phyloP scores from a whole-genome alignment of 2,888 invertebrate species.

The Polydrusus cervinus region DNA sequence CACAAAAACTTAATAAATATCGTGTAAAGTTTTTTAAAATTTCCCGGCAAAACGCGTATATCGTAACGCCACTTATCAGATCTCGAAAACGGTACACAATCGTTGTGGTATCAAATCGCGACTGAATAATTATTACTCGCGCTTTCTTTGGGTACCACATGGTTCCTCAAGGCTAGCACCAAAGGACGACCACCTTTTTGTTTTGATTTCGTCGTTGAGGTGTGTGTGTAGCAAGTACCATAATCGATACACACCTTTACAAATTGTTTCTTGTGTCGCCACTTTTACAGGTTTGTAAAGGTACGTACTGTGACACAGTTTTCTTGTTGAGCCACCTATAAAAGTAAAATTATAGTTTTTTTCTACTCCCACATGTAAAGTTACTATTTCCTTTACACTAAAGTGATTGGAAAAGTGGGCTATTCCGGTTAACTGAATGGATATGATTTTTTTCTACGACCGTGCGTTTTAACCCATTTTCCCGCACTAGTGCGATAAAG shows the following conservation, averaged over 20 bases:
- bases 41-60: slow-evolving; percentile 20
- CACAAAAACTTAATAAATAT: not conserved
- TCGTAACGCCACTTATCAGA: slow-evolving; percentile 20
- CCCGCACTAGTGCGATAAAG: no score
- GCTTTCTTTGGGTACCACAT: slow-evolving; percentile 48
- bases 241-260: not conserved
- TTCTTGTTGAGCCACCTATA: not conserved
- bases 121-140: slow-evolving; percentile 39
- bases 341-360: no score
- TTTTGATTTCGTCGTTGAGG: slow-evolving; percentile 35
- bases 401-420: no score
- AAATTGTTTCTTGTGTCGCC: slow-evolving; percentile 10
- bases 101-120: slow-evolving; percentile 30
- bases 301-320: slow-evolving; percentile 1
- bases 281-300: not conserved
- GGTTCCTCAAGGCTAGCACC: slow-evolving; percentile 44
- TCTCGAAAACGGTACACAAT: slow-evolving; percentile 29
- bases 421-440: no score
- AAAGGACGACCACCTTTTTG: slow-evolving; percentile 53
- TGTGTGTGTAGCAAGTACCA: slow-evolving; percentile 44
- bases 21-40: not conserved
- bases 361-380: no score
- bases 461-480: no score
- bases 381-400: no score
- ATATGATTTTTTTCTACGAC: no score